Evolutionary conservation across 2,113 vertebrate genomes (phyloP).

Genomic region (Leptodactylus fuscus): DNA sequence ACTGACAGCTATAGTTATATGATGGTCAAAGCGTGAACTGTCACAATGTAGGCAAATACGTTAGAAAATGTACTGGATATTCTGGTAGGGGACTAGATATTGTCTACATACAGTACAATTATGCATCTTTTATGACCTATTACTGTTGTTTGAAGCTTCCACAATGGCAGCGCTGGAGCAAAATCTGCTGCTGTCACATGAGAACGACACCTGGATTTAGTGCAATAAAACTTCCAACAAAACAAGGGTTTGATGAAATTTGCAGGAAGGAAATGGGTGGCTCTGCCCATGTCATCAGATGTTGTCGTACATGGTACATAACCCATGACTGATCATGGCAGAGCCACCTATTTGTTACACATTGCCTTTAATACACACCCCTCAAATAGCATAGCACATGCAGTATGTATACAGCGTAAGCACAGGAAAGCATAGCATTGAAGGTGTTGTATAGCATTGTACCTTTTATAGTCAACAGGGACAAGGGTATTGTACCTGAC

Average conservation of each 20-base stretch:
- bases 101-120: neutral
- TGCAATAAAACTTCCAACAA: neutral
- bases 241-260: neutral
- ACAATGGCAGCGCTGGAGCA: neutral
- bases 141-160: neutral
- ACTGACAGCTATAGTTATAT: neutral
- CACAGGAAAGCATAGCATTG: neutral
- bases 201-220: neutral
- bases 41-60: neutral
- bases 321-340: neutral
- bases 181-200: neutral
- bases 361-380: neutral
- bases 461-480: neutral
- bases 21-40: neutral
- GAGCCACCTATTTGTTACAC: neutral
- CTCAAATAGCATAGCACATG: conserved; percentile 7
- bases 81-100: neutral
- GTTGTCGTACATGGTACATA: neutral
- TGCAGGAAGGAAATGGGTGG: neutral
- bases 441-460: neutral
- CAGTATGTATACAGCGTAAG: conserved; percentile 15
- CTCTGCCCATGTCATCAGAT: neutral
- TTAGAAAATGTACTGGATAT: neutral
- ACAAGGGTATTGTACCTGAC: neutral
- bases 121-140: neutral